Percentiles rank a stretch among this genome's conserved stretches.
Conservation (phyloP, 2,888 invertebrate species). For the Drosophila sordidapex region DNA sequence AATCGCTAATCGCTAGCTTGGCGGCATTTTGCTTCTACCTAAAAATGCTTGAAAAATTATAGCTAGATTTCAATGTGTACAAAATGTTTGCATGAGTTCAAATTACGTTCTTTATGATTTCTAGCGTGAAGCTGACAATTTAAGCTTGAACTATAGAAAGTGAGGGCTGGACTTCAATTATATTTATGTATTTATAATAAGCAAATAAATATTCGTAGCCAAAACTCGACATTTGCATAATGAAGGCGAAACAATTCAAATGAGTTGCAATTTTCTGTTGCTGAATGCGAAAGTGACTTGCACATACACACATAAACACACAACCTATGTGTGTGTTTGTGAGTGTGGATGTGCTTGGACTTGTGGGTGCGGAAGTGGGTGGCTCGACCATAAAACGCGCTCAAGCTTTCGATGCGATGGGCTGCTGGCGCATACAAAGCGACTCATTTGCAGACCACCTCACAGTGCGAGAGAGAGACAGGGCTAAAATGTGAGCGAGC, state of each 20-base stretch:
- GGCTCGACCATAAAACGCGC: constrained; percentile 51
- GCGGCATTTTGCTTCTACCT: constrained; percentile 7
- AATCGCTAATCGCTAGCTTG: constrained; percentile 7
- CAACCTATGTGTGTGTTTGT: not conserved
- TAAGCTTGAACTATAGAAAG: constrained; percentile 29
- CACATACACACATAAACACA: constrained; percentile 14
- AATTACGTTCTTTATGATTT: constrained; percentile 8
- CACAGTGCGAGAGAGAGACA: not conserved
- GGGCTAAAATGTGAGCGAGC: constrained; percentile 7
- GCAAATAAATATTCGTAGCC: constrained; percentile 72
- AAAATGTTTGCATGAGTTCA: not conserved
- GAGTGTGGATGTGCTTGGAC: not conserved
- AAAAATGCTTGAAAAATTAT: not conserved
- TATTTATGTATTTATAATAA: constrained; percentile 70
- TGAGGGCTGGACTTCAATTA: constrained; percentile 26
- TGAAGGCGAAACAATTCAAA: constrained; percentile 70
- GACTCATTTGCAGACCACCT: constrained; percentile 62
- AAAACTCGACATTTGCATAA: constrained; percentile 68
- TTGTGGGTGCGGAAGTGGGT: constrained; percentile 66
- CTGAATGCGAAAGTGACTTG: constrained; percentile 58
- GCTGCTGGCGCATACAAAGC: constrained; percentile 73
- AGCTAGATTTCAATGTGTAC: not conserved
- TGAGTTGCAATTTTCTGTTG: constrained; percentile 69
- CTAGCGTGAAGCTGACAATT: not conserved
- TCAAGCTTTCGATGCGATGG: constrained; percentile 53